Evolutionary conservation across 2,888 invertebrate genomes (phyloP).

Genomic region (Cephus nigrinus): DNA sequence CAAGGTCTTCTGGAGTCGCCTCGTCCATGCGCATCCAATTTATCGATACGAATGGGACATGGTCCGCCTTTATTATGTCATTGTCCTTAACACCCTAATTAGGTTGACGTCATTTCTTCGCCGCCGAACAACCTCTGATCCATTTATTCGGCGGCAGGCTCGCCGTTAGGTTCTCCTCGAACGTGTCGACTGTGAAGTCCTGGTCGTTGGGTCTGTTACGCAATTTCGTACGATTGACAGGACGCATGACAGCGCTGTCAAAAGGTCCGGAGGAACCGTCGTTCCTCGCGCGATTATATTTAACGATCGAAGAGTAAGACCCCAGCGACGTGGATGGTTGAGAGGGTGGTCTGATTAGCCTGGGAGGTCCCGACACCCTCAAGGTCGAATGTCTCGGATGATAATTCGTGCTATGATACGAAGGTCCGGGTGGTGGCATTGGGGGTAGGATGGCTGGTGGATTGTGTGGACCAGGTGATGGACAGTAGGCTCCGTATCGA

Average conservation of each 20-base stretch:
- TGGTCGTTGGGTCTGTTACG: constrained; percentile 36
- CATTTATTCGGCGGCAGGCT: not conserved
- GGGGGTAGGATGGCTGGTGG: constrained; percentile 27
- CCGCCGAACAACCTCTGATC: not conserved
- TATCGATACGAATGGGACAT: not conserved
- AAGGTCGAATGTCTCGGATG: constrained; percentile 21
- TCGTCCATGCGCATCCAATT: not conserved
- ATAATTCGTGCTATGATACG: not conserved
- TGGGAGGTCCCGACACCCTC: constrained; percentile 28
- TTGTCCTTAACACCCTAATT: not conserved
- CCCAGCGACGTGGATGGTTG: constrained; percentile 23
- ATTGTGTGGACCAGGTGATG: constrained; percentile 23
- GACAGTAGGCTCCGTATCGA: constrained; percentile 15
- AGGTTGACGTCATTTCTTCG: not conserved
- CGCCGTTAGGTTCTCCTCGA: constrained; percentile 51
- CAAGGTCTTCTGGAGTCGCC: not conserved
- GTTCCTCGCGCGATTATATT: constrained; percentile 11
- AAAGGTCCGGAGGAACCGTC: not conserved
- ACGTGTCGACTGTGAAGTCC: constrained; percentile 55
- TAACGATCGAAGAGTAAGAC: constrained; percentile 12
- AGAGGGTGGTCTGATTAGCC: constrained; percentile 28
- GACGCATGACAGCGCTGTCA: not conserved
- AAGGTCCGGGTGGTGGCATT: constrained; percentile 31
- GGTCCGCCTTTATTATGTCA: not conserved
- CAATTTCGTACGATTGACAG: not conserved